These are phyloP conservation scores for Tupaia chinensis DNA, from an alignment of 2,113 vertebrate genomes.

Conservation along the genomic window DNA sequence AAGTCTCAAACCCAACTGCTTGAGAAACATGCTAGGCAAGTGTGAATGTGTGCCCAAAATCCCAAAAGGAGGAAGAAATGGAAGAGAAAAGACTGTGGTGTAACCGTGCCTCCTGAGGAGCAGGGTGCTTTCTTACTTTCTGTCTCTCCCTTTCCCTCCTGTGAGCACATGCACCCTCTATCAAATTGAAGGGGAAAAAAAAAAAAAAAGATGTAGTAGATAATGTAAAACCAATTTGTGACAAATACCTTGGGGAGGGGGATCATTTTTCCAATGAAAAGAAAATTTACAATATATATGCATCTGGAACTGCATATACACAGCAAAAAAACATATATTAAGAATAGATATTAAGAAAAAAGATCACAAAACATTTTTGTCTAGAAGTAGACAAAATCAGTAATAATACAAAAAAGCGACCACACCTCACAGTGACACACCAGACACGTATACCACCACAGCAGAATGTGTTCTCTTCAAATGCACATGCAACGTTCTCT, in stretches of 20 bases:
- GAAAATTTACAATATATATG: neutral
- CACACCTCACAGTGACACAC: neutral
- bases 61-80: too few relatives aligned
- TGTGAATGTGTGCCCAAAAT: too few relatives aligned
- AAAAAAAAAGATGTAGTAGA: neutral
- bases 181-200: too few relatives aligned
- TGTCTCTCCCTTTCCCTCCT: too few relatives aligned
- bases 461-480: neutral
- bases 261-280: neutral
- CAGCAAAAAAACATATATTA: neutral
- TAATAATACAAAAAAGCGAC: neutral
- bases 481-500: neutral
- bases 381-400: conserved; percentile 1
- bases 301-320: neutral
- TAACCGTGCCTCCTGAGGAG: too few relatives aligned
- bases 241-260: neutral
- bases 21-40: too few relatives aligned
- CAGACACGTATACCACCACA: too few relatives aligned
- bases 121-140: too few relatives aligned
- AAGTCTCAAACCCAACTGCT: too few relatives aligned
- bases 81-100: too few relatives aligned
- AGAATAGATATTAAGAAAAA: neutral
- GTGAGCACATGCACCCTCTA: too few relatives aligned
- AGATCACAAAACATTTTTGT: neutral
- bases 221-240: conserved; percentile 16